These are phyloP conservation scores for Centropyge bicolor DNA, from an alignment of 2,797 vertebrate species.

Conservation along the genomic window DNA sequence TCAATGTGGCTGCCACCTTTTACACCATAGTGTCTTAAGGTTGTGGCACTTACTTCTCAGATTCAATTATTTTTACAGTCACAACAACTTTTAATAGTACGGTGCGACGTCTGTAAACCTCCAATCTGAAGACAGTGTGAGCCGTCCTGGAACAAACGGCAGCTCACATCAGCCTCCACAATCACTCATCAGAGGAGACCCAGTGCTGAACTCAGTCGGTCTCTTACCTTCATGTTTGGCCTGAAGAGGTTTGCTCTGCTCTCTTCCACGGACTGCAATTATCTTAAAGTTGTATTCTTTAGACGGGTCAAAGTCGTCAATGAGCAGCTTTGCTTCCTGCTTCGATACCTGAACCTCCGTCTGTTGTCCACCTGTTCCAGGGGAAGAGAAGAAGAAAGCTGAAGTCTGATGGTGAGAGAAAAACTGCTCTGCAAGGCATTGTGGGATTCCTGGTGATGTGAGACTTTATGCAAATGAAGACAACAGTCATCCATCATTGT, in stretches of 20 bases:
- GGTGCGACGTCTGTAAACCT: neutral
- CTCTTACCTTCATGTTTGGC: conserved; percentile 91
- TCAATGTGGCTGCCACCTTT: neutral
- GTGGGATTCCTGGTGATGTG: neutral
- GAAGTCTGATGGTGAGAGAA: neutral
- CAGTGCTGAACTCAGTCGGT: too few species aligned
- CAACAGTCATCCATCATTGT: too few species aligned
- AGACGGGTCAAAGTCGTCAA: conserved; percentile 89
- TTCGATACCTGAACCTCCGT: conserved; percentile 89
- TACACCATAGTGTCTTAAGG: neutral
- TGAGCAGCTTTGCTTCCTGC: conserved; percentile 88
- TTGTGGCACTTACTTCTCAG: neutral
- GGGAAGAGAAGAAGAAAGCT: conserved; percentile 45
- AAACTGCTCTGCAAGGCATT: too few species aligned
- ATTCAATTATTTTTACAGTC: neutral
- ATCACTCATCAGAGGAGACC: neutral
- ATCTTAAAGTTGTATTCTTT: conserved; percentile 91
- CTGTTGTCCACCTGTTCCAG: conserved; percentile 84
- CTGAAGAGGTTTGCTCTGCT: conserved; percentile 91
- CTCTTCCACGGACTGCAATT: conserved; percentile 85
- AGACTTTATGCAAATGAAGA: too few species aligned
- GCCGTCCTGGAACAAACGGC: neutral
- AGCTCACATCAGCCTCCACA: neutral
- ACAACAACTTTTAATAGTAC: neutral
- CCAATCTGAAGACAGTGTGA: neutral